A percentile compares a stretch with the other conserved stretches of the same genome.
These are phyloP conservation scores for Trigoniulus corallinus DNA, from an alignment of 1,140 invertebrate species.

Conservation along the genomic window DNA sequence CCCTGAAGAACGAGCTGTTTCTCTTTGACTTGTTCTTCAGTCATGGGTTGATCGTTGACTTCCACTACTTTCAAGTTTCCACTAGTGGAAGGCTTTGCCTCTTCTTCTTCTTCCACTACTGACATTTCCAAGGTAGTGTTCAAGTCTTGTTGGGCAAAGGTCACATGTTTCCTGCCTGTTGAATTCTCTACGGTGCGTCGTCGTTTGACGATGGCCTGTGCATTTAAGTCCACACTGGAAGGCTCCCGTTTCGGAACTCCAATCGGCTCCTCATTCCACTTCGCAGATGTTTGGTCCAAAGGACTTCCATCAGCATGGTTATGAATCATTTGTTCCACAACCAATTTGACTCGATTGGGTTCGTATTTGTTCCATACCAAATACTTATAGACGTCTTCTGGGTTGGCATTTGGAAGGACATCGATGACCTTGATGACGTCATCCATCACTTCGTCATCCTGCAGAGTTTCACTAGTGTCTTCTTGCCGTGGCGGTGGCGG, in stretches of 20 bases:
- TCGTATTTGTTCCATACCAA: neutral
- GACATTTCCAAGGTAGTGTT: too few species aligned
- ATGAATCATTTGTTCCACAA: neutral
- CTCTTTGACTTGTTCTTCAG: neutral
- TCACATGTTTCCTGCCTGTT: too few species aligned
- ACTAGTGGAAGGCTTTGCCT: too few species aligned
- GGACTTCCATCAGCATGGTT: neutral
- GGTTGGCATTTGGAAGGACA: neutral
- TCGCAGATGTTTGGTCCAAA: neutral
- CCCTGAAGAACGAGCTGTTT: slow-evolving; percentile 2
- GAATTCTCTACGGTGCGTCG: neutral
- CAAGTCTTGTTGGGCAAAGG: too few species aligned
- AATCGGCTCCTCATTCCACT: neutral
- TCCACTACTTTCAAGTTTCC: too few species aligned
- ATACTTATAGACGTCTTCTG: neutral
- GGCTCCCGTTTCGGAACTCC: neutral
- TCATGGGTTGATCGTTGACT: too few species aligned
- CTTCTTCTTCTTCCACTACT: too few species aligned
- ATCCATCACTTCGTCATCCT: neutral
- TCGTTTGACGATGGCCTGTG: neutral
- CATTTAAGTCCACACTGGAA: neutral
- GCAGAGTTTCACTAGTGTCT: too few species aligned
- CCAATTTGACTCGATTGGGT: neutral
- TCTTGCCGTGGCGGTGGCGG: too few species aligned
- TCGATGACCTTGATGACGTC: neutral